Evolutionary conservation across 2,113 vertebrate genomes (phyloP).

Genomic region (Ginglymostoma cirratum): DNA sequence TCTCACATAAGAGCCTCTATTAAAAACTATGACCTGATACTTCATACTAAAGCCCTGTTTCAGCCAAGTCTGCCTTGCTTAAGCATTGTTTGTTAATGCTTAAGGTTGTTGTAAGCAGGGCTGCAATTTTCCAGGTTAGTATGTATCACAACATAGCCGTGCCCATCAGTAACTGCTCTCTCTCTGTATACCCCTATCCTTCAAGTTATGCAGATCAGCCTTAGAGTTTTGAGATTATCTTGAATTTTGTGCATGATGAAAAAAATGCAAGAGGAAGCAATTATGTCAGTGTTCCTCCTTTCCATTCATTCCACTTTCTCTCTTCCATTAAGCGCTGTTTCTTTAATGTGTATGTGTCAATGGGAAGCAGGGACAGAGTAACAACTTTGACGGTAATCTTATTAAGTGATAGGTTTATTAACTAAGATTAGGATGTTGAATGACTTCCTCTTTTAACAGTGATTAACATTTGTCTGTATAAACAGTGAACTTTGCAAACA

Average conservation of each 20-base stretch:
- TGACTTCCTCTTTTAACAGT: neutral
- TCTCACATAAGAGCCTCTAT: neutral
- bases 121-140: neutral
- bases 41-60: neutral
- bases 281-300: neutral
- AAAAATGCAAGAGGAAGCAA: neutral
- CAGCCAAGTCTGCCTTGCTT: neutral
- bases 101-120: neutral
- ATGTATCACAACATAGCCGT: neutral
- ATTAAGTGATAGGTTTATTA: neutral
- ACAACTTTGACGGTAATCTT: neutral
- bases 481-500: neutral
- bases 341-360: neutral
- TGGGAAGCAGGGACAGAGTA: neutral
- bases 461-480: neutral
- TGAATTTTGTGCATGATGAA: neutral
- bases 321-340: neutral
- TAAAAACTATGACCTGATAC: neutral
- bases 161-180: neutral
- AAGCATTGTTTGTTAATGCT: neutral
- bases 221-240: neutral
- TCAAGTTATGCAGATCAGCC: neutral
- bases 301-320: neutral
- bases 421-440: slow-evolving; percentile 8
- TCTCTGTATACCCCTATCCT: neutral